A percentile compares a stretch with the other conserved stretches of the same genome.
Evolutionary conservation across 2,888 invertebrate species (phyloP).

Genomic region (Brachyptera risi): DNA sequence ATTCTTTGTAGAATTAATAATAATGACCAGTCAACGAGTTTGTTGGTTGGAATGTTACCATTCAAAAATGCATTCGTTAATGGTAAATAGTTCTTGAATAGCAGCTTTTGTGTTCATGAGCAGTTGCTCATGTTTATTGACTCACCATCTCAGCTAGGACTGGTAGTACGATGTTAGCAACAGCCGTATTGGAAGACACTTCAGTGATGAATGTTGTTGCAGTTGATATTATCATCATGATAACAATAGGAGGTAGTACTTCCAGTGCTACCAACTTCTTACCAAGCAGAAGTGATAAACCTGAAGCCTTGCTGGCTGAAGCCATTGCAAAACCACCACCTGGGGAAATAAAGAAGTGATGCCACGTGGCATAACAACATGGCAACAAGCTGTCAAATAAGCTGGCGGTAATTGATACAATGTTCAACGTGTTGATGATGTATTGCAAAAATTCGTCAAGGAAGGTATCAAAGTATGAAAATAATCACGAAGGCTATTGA

Average conservation of each 20-base stretch:
- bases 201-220: conserved; percentile 82
- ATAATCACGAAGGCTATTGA: too few relatives aligned
- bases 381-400: too few relatives aligned
- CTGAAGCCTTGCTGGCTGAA: conserved; percentile 75
- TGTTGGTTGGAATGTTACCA: too few relatives aligned
- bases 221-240: conserved; percentile 70
- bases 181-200: conserved; percentile 86
- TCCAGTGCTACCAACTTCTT: conserved; percentile 61
- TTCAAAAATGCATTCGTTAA: too few relatives aligned
- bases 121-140: neutral
- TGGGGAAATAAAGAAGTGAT: conserved; percentile 38
- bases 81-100: too few relatives aligned
- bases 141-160: conserved; percentile 74
- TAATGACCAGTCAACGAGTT: too few relatives aligned
- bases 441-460: neutral
- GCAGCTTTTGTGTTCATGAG: too few relatives aligned
- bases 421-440: neutral
- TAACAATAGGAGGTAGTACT: conserved; percentile 57
- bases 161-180: conserved; percentile 82
- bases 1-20: too few relatives aligned
- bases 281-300: conserved; percentile 73
- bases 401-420: too few relatives aligned
- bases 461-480: too few relatives aligned
- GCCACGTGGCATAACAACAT: too few relatives aligned
- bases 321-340: conserved; percentile 91